Evolutionary conservation across 2,113 vertebrate genomes (phyloP), one percentile per base, ranked within the genome.

Genomic region (Sardina pilchardus): DNA sequence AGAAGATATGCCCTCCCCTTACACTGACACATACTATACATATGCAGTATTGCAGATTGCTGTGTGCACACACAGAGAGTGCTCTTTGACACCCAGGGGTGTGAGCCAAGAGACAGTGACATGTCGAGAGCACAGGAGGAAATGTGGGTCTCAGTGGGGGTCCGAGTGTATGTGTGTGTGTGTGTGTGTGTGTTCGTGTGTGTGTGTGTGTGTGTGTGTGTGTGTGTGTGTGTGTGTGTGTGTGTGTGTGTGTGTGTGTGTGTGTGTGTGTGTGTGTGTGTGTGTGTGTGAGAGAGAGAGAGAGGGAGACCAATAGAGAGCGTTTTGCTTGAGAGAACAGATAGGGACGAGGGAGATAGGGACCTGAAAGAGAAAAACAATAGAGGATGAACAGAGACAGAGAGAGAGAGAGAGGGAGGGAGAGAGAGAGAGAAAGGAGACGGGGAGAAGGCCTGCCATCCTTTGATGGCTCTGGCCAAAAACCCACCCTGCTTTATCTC

Each of bases 401-500:
- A 67, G 24, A 78, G 59, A 84, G 56, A 63, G 47, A 81, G 43
- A 87, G 85, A 30, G 56, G 82, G 87, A 86, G 86, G 85, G 83
- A 26, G 47, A 87, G 81, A 53, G 21, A 24, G 85, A 85, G 82
- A 26, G 44, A 88, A 50, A 47, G 14, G 17, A 86, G 80, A 90
- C n/a, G 84, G 85, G 86, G 85, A 84, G 89, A 91, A 88, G 90
- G 89, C 84, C 87, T 89, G 84, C 87, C 87, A 86, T 90, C 88
- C 90, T 94, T 91, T 91, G 92, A 93, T 90, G 90, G 90, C 91
- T 90, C 67, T 9, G 83, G 42, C 90, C 81, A 59, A 89, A 53
- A 71, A 91, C 82, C 0, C 83, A 53, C 88, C 83, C 0, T 87
- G 89, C 88, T 93, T 94, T 92, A 93, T 94, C 93, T 92, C 87